Evolutionary conservation across 2,797 vertebrate genomes (phyloP).

Genomic region (Lateolabrax maculatus): DNA sequence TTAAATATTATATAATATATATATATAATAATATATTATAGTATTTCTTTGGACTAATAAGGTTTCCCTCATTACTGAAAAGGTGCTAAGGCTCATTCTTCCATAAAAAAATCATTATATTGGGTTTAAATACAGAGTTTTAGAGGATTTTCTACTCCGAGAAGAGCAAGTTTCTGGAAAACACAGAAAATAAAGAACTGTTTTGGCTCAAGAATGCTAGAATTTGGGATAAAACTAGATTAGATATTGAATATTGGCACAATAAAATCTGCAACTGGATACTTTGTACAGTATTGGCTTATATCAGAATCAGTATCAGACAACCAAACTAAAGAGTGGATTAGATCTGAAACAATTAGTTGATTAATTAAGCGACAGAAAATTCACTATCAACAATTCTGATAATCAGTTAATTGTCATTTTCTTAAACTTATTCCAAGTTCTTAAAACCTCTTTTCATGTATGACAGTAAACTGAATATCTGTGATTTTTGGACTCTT

Average conservation of each 20-base stretch:
- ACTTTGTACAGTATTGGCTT: too few relatives aligned
- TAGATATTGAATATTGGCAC: not conserved
- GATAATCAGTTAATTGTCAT: not conserved
- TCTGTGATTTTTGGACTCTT: not conserved
- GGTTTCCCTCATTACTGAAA: not conserved
- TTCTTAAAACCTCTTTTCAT: not conserved
- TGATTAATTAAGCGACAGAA: not conserved
- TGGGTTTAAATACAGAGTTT: not conserved
- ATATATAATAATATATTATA: too few relatives aligned
- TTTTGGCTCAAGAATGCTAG: not conserved
- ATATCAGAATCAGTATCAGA: not conserved
- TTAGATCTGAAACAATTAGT: not conserved
- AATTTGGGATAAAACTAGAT: not conserved
- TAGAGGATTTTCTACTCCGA: not conserved
- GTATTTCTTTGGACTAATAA: not conserved
- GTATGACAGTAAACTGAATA: not conserved
- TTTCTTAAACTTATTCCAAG: not conserved
- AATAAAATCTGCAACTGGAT: not conserved
- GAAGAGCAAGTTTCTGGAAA: not conserved
- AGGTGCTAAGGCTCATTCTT: not conserved
- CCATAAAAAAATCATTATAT: not conserved
- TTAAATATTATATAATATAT: too few relatives aligned
- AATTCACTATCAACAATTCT: not conserved
- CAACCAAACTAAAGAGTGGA: not conserved
- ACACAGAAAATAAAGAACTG: not conserved